These are phyloP conservation scores for Cataglyphis albicans DNA, from an alignment of 2,888 invertebrate genomes.

Conservation along the genomic window DNA sequence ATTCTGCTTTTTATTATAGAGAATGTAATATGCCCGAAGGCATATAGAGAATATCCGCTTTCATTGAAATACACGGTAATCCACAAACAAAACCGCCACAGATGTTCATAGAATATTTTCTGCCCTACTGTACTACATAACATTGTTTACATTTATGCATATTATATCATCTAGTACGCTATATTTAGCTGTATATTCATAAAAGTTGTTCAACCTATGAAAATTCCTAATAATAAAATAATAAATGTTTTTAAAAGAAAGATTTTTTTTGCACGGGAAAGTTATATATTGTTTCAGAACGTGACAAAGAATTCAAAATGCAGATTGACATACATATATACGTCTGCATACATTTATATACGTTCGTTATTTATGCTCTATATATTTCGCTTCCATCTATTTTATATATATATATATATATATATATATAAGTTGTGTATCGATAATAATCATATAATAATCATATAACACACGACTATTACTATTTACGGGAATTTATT, in stretches of 20 bases:
- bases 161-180: background rate
- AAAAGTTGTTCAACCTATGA: background rate
- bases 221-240: constrained; percentile 2
- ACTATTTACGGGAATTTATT: constrained; percentile 24
- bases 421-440: background rate
- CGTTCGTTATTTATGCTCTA: background rate
- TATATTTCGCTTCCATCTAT: constrained; percentile 3
- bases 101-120: constrained; percentile 26
- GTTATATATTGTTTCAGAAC: background rate
- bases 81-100: constrained; percentile 29
- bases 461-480: constrained; percentile 7
- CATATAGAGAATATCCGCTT: constrained; percentile 38
- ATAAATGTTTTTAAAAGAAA: constrained; percentile 20
- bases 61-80: constrained; percentile 45
- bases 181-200: background rate
- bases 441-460: constrained; percentile 16
- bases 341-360: constrained; percentile 22
- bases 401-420: background rate
- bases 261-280: background rate
- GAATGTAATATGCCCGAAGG: constrained; percentile 35
- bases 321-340: constrained; percentile 3
- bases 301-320: constrained; percentile 2
- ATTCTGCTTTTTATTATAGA: constrained; percentile 23
- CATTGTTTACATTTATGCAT: constrained; percentile 18
- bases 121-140: constrained; percentile 27